Evolutionary conservation across 2,888 invertebrate genomes (phyloP).

Genomic region (Antheraea yamamai): DNA sequence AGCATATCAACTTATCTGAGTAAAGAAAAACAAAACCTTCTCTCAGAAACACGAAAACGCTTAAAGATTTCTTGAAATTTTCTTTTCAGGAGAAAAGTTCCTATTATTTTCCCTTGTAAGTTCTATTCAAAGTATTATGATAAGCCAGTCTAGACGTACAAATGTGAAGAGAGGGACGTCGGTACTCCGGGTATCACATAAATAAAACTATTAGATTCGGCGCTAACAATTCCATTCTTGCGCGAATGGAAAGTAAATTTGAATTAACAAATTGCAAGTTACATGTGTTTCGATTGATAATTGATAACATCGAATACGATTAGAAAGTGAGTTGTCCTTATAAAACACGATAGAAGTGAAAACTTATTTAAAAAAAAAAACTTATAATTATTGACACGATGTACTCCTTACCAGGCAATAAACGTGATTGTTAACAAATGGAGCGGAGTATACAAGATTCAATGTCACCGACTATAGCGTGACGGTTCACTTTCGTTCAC

Average conservation of each 20-base stretch:
- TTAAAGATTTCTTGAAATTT: not conserved
- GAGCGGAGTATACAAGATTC: no score
- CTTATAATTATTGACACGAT: no score
- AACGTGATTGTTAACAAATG: no score
- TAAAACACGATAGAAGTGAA: no score
- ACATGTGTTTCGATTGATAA: not conserved
- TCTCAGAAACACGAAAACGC: not conserved
- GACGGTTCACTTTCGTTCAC: no score
- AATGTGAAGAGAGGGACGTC: not conserved
- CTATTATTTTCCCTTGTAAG: not conserved
- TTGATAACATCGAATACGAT: not conserved
- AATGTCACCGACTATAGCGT: no score
- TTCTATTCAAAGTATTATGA: not conserved
- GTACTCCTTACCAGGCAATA: no score
- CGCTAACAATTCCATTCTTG: not conserved
- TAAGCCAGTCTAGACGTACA: slow-evolving; percentile 18
- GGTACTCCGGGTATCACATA: not conserved
- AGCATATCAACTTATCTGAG: not conserved
- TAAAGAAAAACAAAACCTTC: not conserved
- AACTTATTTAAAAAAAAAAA: no score
- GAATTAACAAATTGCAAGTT: not conserved
- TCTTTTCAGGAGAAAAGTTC: not conserved
- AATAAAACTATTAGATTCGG: not conserved
- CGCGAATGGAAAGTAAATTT: not conserved
- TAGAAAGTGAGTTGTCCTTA: no score